These are phyloP conservation scores for Melierax canorus DNA, from an alignment of 2,113 vertebrate species.

Conservation along the genomic window DNA sequence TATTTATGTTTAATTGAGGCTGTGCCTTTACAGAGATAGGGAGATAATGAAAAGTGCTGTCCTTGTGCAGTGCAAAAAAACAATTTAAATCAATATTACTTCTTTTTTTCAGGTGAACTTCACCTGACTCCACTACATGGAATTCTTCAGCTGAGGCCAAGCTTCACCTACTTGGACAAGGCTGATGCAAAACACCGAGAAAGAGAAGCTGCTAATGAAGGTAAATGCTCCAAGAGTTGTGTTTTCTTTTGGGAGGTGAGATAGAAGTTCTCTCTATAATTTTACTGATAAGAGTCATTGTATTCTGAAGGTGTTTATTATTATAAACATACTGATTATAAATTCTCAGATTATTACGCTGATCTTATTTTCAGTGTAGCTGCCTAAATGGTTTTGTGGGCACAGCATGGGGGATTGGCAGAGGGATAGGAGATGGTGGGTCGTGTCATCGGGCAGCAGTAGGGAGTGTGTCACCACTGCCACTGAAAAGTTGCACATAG, in stretches of 20 bases:
- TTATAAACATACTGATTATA: neutral
- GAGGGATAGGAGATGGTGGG: neutral
- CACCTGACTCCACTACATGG: constrained; percentile 94
- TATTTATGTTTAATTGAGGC: neutral
- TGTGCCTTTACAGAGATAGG: neutral
- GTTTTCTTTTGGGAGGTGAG: neutral
- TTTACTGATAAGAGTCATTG: neutral
- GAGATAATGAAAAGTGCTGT: neutral
- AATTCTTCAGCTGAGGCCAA: constrained; percentile 95
- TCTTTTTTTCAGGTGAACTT: constrained; percentile 84
- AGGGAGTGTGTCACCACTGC: neutral
- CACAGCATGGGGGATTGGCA: neutral
- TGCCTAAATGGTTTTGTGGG: neutral
- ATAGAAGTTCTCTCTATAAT: neutral
- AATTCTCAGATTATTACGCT: neutral
- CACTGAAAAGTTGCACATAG: neutral
- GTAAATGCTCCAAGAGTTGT: constrained; percentile 44
- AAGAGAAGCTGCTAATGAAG: constrained; percentile 93
- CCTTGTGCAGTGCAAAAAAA: neutral
- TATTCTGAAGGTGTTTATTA: neutral
- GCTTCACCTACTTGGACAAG: constrained; percentile 95
- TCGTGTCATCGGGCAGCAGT: neutral
- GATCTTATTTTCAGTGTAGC: neutral
- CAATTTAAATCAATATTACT: neutral
- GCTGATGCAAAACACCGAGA: constrained; percentile 93